phyloP scores from a whole-genome alignment of 2,888 invertebrate genomes.

The Crematogaster levior region DNA sequence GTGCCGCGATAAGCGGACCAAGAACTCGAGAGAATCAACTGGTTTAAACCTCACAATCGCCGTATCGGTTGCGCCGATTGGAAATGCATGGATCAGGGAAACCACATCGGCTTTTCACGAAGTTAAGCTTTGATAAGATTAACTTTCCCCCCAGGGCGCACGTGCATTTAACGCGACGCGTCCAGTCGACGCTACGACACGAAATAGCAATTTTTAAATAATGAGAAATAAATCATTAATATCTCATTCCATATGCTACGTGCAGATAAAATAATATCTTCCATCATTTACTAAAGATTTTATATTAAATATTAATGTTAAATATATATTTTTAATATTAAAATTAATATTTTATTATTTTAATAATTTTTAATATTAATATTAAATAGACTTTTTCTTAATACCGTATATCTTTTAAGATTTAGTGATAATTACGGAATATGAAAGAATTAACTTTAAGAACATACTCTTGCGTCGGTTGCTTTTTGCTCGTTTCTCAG shows the following conservation, averaged over 20 bases:
- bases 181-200: background rate
- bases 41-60: background rate
- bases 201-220: background rate
- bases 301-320: background rate
- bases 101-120: background rate
- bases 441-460: slow-evolving; percentile 46
- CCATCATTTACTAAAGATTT: background rate
- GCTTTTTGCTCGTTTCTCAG: background rate
- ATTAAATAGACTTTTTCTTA: background rate
- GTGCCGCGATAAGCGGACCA: slow-evolving; percentile 47
- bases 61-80: background rate
- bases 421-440: background rate
- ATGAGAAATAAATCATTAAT: background rate
- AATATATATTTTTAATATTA: background rate
- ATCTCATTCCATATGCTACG: background rate
- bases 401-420: background rate
- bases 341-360: background rate
- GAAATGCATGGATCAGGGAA: background rate
- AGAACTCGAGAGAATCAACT: slow-evolving; percentile 14
- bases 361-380: background rate
- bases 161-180: background rate
- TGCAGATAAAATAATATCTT: background rate
- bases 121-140: slow-evolving; percentile 22
- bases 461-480: slow-evolving; percentile 11
- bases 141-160: background rate